Base-by-base conservation (phyloP, 2,113 vertebrate genomes). In the Irena cyanogastra region DNA sequence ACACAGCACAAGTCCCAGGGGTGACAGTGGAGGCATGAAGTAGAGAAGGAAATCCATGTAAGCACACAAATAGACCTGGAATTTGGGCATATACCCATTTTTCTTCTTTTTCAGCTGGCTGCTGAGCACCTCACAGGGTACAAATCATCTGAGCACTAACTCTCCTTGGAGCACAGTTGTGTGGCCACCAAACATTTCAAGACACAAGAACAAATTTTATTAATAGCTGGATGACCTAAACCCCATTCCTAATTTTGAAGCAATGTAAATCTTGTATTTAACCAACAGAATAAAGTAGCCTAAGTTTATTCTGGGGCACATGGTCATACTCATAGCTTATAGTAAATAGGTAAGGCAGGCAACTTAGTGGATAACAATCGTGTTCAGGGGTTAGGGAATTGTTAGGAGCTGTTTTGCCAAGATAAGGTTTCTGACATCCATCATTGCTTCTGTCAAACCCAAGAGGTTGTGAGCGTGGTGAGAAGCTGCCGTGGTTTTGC, bases 361-460 rank as follows among this genome's bases (percentile, higher is more conserved):
- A 93, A 54, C 56, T n/a, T 14, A 59, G 44, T 0, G 72, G 96
- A 96, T 97, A 97, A 94, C 86, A 74, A 97, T 94, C 64, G 0
- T n/a, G 26, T 63, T 94, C 83, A 64, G 83, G 86, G 94, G 80
- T 95, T 89, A 83, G 52, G 65, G 89, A 63, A 94, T 94, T 96
- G 95, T 97, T 90, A 63, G 66, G 69, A 92, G 72, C 72, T 97
- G 96, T 96, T 97, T 89, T 90, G 89, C 80, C 56, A 74, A 97
- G 95, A 96, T 97, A 97, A 97, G 94, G 71, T 84, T 94, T 78
- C 91, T 94, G 83, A 94, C 93, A 97, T 95, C 80, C 86, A 94
- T 95, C 96, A 94, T 37, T 84, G 76, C 94, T 91, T 86, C 93
- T 93, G 95, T 94, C 95, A 97, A 45, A 82, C 33, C 42, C 3